Base-by-base conservation (phyloP, 2,113 vertebrate genomes). In the Ceratotherium simum region DNA sequence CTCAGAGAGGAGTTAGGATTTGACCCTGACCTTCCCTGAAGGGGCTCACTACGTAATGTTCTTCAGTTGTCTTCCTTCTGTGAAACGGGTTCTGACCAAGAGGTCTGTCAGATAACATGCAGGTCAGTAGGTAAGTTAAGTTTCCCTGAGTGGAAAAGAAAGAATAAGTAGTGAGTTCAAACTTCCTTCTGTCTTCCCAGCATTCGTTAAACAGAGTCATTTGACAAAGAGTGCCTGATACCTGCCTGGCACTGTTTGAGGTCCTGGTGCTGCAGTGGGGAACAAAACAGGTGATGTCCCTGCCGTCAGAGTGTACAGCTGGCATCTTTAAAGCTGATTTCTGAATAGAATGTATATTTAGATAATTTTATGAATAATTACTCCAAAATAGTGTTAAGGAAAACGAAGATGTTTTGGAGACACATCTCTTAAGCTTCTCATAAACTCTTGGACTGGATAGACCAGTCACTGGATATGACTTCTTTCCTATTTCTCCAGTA, bases 221-320 rank as follows among this genome's bases (percentile, higher is more conserved):
- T 62, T 58, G 29, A 42, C 48, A 56, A 33, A 56, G 4, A 12
- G 12, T 36, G 27, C 6, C 20, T 29, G 4, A 12, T 9, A 25
- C 39, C 33, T 70, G 27, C 64, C 42, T 3, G 64, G 51, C 33
- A 10, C 42, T 76, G 23, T 46, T 54, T 67, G 70, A 76, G 90
- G n/a, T 25, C 79, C 39, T 3, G 3, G 29, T 69, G 25, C 23
- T 17, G 6, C 4, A 10, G 27, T 14, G 70, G 36, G 1, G 4
- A 56, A 16, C 48, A 36, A n/a, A 64, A 17, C 14, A 14, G 16
- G 60, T 1, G 0, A 48, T 2, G 12, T 11, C 4, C 14, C 3
- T 9, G 42, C 75, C 1, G 0, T 33, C 39, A 4, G 21, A 46
- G 48, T 46, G 11, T 0, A 14, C 1, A 27, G 27, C 23, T 12